Evolutionary conservation across 2,797 vertebrate species (phyloP), one percentile per base, ranked within the genome.

Genomic region (Chloroceryle amazona): DNA sequence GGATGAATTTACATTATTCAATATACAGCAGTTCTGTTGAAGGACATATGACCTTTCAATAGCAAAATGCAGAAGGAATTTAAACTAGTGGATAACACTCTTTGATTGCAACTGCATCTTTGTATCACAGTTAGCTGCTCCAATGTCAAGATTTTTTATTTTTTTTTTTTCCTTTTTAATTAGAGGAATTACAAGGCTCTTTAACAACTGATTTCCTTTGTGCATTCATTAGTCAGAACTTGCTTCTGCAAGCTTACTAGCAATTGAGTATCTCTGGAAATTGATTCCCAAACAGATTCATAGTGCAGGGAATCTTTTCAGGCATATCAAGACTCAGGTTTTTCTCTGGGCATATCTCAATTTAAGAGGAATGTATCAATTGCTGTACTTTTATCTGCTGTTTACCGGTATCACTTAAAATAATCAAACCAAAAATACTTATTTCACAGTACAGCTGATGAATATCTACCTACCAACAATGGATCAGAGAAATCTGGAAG

Each of bases 401-500:
- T 44, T 94, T 61, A 65, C 14, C 19, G 22, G 33, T 65, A 74
- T 37, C 26, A 18, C 29, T 26, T 33, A 66, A 71, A 71, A 70
- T 6, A 0, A 15, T 49, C 33, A 81, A 81, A 44, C 10, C 33
- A 67, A 60, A 85, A 46, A 11, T 6, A 70, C 14, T 58, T 42
- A 44, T 47, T 61, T 85, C 57, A 75, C 44, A 76, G 54, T 11
- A 82, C 6, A 72, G 13, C 8, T 71, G 28, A 76, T 55, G 26
- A 63, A 25, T 42, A 79, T 71, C 65, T 88, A 98, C 99, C 98
- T 98, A 99, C 99, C 98, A 99, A 98, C 94, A 99, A 97, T 0
- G 99, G 99, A 90, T 99, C 99, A 10, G 99, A 99, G 98, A 99
- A 99, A 94, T 99, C 99, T 0, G 99, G 99, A 84, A 99, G 98